Percentiles rank a stretch among this genome's conserved stretches.
These are phyloP conservation scores for Acleris holmiana DNA, from an alignment of 2,888 invertebrate genomes.

Conservation along the genomic window DNA sequence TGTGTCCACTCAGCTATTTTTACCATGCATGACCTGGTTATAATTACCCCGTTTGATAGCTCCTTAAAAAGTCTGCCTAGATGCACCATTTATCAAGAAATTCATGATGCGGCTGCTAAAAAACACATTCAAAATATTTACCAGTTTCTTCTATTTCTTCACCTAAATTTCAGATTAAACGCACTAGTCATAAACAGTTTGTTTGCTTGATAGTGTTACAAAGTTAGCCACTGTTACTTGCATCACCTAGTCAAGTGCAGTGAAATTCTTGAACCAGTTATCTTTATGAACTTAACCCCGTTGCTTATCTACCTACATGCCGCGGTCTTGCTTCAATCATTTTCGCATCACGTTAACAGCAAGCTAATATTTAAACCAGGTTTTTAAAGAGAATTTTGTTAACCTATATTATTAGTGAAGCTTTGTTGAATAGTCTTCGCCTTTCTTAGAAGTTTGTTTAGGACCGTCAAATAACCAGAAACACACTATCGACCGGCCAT, in stretches of 20 bases:
- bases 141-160: too few relatives aligned
- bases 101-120: too few relatives aligned
- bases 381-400: too few relatives aligned
- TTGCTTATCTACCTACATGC: slow-evolving; percentile 39
- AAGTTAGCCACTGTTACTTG: slow-evolving; percentile 1
- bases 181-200: too few relatives aligned
- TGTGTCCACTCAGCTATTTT: too few relatives aligned
- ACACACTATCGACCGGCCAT: neutral
- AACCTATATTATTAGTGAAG: too few relatives aligned
- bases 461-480: slow-evolving; percentile 7
- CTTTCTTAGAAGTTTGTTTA: slow-evolving; percentile 30
- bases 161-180: too few relatives aligned
- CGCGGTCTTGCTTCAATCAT: neutral
- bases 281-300: slow-evolving; percentile 44
- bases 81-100: too few relatives aligned
- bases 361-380: neutral
- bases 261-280: slow-evolving; percentile 32
- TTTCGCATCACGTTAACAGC: slow-evolving; percentile 11
- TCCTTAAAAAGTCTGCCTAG: too few relatives aligned
- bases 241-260: slow-evolving; percentile 23
- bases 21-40: too few relatives aligned
- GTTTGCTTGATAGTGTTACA: neutral
- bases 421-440: slow-evolving; percentile 9
- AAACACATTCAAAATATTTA: too few relatives aligned
- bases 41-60: too few relatives aligned